Base-by-base conservation (phyloP, 2,888 invertebrate genomes). In the Bruchidius siliquastri region DNA sequence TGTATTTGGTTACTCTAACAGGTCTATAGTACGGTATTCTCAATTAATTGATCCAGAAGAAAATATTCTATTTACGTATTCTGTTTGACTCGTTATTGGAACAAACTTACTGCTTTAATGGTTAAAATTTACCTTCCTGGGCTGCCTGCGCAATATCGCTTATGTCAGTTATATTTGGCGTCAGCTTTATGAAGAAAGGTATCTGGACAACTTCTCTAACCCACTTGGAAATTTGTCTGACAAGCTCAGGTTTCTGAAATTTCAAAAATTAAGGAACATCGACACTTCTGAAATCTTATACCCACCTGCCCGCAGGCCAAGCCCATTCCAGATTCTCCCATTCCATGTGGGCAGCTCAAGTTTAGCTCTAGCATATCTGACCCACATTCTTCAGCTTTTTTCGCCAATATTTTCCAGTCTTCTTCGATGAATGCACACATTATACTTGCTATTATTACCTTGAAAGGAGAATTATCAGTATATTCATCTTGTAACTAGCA, bases 251-350 rank as follows among this genome's bases (percentile, higher is more conserved):
- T 85, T 97, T 92, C 94, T 95, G 84, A 77, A 76, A 78, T 22
- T 4, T 0, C 18, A 30, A 21, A 71, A 67, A 67, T 6, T 21
- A 67, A 18, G 20, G 26, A 26, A 3, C 8, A 13, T 1, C 68
- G 22, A 21, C 3, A 18, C 2, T 8, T 3, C 2, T 67, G n/a
- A 22, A 22, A 68, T 6, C 21, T 18, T 6, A 68, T 68, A 10
- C 22, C 76, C 84, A 94, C 95, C 90, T 98, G 98, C 74, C 99
- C 99, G 86, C 99, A 99, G 70, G 99, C 99, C 72, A 99, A 88
- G 0, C 99, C 99, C 99, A 99, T 99, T 68, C 98, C 98, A 18
- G 94, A 92, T 85, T 98, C 98, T 0, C 97, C 98, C 98, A 99
- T 99, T 6, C 99, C 99, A 86, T 99, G 99, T 0, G 99, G 99